Percentiles rank a stretch among this genome's conserved stretches.
Conservation (phyloP, 2,113 vertebrate species). For the Riparia riparia region DNA sequence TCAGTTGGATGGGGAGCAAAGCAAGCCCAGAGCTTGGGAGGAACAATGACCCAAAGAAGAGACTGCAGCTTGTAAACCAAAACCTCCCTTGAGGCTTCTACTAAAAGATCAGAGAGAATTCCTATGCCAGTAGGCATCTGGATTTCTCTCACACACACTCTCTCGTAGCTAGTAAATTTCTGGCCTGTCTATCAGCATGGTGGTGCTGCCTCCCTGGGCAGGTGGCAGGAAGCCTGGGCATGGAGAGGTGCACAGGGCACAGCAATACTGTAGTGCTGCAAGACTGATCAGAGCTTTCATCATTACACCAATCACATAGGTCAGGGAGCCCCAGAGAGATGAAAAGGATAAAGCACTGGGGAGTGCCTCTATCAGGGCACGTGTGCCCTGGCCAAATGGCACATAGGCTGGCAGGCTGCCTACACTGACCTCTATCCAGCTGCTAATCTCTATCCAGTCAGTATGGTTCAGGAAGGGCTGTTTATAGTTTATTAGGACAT, state of each 20-base stretch:
- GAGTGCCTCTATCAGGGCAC: background rate
- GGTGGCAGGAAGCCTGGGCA: background rate
- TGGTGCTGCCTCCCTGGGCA: background rate
- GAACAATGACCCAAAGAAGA: slow-evolving; percentile 12
- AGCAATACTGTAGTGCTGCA: background rate
- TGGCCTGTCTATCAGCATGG: background rate
- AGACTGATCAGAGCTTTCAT: background rate
- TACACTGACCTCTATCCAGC: background rate
- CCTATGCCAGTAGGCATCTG: background rate
- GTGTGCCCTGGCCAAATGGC: background rate
- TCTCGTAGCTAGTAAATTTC: background rate
- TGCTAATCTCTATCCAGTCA: background rate
- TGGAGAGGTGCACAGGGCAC: background rate
- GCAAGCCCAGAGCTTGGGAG: background rate
- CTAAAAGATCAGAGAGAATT: slow-evolving; percentile 39
- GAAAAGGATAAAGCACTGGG: background rate
- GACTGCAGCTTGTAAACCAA: slow-evolving; percentile 31
- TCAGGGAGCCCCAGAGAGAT: background rate
- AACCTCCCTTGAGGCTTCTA: slow-evolving; percentile 16
- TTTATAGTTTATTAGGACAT: slow-evolving; percentile 4
- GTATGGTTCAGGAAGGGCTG: background rate
- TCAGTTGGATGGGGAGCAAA: background rate
- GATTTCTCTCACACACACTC: background rate
- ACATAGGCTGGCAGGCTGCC: background rate
- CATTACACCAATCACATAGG: background rate